Evolutionary conservation across 2,888 invertebrate genomes (phyloP).

Genomic region (Orchesella flavescens): DNA sequence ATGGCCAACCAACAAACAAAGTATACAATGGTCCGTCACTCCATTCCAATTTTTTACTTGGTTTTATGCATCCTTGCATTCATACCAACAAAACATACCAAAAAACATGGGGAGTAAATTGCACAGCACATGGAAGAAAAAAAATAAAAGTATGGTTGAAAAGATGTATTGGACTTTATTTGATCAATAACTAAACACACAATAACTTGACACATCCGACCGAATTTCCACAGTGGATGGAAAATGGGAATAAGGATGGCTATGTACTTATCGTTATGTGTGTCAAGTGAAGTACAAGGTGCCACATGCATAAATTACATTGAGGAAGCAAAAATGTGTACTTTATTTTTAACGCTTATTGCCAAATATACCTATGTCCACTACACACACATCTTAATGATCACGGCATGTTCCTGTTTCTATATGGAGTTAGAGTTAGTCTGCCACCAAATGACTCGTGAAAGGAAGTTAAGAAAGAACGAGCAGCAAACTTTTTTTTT

Average conservation of each 20-base stretch:
- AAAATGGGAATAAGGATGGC: slow-evolving; percentile 23
- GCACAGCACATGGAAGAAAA: too few relatives aligned
- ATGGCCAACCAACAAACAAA: slow-evolving; percentile 11
- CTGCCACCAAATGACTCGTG: too few relatives aligned
- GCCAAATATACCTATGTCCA: slow-evolving; percentile 20
- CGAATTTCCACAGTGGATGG: slow-evolving; percentile 47
- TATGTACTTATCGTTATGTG: slow-evolving; percentile 45
- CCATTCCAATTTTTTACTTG: not conserved
- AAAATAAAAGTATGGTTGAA: not conserved
- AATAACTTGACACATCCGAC: slow-evolving; percentile 61
- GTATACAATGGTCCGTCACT: slow-evolving; percentile 15
- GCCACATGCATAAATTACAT: slow-evolving; percentile 62
- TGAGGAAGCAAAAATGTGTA: slow-evolving; percentile 27
- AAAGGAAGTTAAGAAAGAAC: not conserved
- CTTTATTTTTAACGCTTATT: slow-evolving; percentile 17
- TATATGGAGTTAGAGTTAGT: too few relatives aligned
- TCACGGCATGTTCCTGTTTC: not conserved
- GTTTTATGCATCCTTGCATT: not conserved
- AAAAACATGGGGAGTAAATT: not conserved
- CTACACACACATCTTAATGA: slow-evolving; percentile 17
- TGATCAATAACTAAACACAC: slow-evolving; percentile 64
- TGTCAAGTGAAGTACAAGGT: slow-evolving; percentile 58
- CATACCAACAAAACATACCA: not conserved
- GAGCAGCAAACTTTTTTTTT: not conserved
- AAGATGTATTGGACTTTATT: slow-evolving; percentile 59